Conservation (phyloP, 2,797 vertebrate species). For the Pipistrellus kuhlii region DNA sequence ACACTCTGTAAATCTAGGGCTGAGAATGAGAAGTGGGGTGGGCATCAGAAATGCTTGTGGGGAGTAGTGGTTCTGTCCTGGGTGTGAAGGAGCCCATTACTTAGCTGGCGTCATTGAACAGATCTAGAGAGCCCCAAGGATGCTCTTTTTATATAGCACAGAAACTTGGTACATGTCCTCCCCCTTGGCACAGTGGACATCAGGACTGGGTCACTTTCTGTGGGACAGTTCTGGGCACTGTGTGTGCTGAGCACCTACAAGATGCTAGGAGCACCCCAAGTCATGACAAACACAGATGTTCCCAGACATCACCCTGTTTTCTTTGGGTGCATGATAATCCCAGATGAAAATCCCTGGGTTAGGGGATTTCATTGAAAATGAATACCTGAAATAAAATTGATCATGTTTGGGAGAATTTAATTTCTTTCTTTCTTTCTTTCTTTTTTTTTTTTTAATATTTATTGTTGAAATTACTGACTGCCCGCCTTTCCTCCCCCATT, state of each 20-base stretch:
- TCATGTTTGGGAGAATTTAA: background rate
- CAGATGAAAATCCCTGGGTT: background rate
- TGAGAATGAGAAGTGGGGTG: background rate
- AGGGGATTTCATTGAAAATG: background rate
- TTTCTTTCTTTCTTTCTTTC: too few species aligned
- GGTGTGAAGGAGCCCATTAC: background rate
- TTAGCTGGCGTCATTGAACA: background rate
- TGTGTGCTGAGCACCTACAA: background rate
- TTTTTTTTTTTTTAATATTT: too few species aligned
- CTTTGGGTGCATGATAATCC: background rate
- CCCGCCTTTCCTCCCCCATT: too few species aligned
- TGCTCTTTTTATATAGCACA: background rate
- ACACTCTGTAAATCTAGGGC: background rate
- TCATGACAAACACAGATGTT: background rate
- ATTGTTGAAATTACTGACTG: too few species aligned
- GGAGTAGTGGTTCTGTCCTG: background rate
- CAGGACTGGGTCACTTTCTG: background rate
- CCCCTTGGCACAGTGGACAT: rapidly evolving
- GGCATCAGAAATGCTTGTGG: background rate
- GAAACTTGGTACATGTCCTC: rapidly evolving
- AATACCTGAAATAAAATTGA: background rate
- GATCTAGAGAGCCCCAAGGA: background rate
- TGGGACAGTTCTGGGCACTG: background rate
- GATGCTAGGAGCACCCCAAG: background rate
- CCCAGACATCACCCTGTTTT: background rate